Evolutionary conservation across 1,140 invertebrate species (phyloP).

Genomic region (Bombus fervidus): DNA sequence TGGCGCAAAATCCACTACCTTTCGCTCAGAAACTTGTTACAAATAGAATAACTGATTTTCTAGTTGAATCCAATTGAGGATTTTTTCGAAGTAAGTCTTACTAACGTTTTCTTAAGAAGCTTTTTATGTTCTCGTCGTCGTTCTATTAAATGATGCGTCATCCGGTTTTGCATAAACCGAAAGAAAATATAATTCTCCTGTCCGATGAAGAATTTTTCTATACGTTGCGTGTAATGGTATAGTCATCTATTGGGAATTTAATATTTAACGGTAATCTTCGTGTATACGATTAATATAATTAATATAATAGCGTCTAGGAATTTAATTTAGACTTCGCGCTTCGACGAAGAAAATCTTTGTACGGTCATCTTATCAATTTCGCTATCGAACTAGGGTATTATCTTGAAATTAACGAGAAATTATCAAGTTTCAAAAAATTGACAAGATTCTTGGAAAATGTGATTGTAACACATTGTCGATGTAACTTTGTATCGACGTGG

Average conservation of each 20-base stretch:
- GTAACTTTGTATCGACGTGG: too few relatives aligned
- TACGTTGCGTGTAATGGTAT: not conserved
- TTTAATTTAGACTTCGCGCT: not conserved
- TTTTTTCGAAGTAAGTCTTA: not conserved
- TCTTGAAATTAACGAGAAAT: not conserved
- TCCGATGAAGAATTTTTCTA: not conserved
- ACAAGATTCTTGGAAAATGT: not conserved
- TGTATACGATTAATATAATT: not conserved
- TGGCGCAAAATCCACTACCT: not conserved
- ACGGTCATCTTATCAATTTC: not conserved
- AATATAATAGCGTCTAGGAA: not conserved
- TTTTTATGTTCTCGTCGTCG: not conserved
- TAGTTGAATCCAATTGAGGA: slow-evolving; percentile 4
- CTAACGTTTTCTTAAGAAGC: not conserved
- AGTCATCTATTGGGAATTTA: too few relatives aligned
- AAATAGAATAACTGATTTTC: not conserved
- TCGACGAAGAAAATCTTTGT: not conserved
- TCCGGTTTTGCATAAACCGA: not conserved
- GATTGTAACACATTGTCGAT: not conserved
- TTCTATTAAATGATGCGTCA: slow-evolving; percentile 22
- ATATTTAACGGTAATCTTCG: not conserved
- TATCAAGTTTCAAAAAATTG: not conserved
- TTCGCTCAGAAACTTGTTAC: not conserved
- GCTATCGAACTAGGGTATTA: not conserved
- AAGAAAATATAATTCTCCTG: slow-evolving; percentile 1